A percentile compares a stretch with the other conserved stretches of the same genome.
These are phyloP conservation scores for Pitangus sulphuratus DNA, from an alignment of 2,797 vertebrate genomes.

Conservation along the genomic window DNA sequence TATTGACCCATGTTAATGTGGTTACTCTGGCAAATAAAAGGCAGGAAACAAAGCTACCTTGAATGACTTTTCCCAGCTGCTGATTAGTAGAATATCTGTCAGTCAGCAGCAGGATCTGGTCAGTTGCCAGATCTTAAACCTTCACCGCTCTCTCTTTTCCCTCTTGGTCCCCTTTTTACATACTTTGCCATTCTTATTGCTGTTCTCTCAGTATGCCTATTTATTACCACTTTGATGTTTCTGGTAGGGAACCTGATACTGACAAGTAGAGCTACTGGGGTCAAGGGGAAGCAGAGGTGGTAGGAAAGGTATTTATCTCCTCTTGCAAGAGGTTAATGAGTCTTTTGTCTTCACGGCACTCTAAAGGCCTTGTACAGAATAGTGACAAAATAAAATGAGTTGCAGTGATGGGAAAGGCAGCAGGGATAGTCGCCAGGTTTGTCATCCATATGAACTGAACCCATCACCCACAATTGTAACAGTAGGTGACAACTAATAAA, in stretches of 20 bases:
- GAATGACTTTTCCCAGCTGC: not conserved
- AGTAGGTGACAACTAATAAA: not conserved
- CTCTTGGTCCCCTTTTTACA: not conserved
- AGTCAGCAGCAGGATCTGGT: not conserved
- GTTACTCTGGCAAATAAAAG: constrained; percentile 50
- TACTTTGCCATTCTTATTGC: not conserved
- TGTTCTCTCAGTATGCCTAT: not conserved
- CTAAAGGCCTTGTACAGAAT: not conserved
- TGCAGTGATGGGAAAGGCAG: not conserved
- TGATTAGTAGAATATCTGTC: constrained; percentile 13
- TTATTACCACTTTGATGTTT: not conserved
- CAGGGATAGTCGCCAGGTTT: not conserved
- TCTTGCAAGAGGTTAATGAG: not conserved
- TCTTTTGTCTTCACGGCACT: not conserved
- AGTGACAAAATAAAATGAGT: not conserved
- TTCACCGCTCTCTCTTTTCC: not conserved
- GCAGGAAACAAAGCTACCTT: constrained; percentile 30
- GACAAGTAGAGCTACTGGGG: not conserved
- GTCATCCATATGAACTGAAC: not conserved
- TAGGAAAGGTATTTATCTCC: not conserved
- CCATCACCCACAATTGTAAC: not conserved
- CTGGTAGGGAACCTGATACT: not conserved
- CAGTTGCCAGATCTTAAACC: not conserved
- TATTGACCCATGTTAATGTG: constrained; percentile 49
- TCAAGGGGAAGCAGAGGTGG: not conserved